Percentiles rank a stretch among this genome's conserved stretches.
These are phyloP conservation scores for Nycticorax nycticorax DNA, from an alignment of 2,113 vertebrate species.

Conservation along the genomic window DNA sequence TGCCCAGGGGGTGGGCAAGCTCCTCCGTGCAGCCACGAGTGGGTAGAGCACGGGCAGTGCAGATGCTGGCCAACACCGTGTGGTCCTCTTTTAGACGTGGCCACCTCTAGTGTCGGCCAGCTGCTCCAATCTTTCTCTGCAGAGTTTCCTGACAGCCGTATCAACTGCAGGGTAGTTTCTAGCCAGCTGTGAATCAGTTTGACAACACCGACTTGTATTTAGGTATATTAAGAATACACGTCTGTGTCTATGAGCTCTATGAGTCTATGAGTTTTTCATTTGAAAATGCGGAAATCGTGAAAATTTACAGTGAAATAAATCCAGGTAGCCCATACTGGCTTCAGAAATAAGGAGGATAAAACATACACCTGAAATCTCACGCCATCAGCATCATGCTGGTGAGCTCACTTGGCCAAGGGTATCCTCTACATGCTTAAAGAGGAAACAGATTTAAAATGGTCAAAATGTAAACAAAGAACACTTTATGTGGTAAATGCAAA, in stretches of 20 bases:
- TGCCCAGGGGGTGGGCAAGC: not conserved
- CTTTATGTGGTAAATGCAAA: constrained; percentile 45
- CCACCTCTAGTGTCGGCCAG: not conserved
- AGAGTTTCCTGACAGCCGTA: not conserved
- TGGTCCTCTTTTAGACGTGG: not conserved
- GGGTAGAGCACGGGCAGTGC: not conserved
- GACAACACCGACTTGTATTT: not conserved
- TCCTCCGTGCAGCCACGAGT: rapidly evolving
- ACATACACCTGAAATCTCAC: not conserved
- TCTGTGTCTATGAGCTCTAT: not conserved
- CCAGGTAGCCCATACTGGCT: not conserved
- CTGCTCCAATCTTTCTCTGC: not conserved
- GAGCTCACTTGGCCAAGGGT: not conserved
- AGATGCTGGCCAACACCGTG: rapidly evolving
- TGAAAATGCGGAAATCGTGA: not conserved
- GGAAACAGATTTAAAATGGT: not conserved
- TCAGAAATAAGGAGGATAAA: not conserved
- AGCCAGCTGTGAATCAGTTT: not conserved
- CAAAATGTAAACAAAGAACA: constrained; percentile 16
- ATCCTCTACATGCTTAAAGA: not conserved
- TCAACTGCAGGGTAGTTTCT: not conserved
- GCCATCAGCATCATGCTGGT: not conserved
- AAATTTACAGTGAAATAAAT: not conserved
- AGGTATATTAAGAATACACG: not conserved
- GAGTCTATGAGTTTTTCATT: not conserved